phyloP scores from a whole-genome alignment of 2,113 vertebrate species.

The Ammodytes dubius region DNA sequence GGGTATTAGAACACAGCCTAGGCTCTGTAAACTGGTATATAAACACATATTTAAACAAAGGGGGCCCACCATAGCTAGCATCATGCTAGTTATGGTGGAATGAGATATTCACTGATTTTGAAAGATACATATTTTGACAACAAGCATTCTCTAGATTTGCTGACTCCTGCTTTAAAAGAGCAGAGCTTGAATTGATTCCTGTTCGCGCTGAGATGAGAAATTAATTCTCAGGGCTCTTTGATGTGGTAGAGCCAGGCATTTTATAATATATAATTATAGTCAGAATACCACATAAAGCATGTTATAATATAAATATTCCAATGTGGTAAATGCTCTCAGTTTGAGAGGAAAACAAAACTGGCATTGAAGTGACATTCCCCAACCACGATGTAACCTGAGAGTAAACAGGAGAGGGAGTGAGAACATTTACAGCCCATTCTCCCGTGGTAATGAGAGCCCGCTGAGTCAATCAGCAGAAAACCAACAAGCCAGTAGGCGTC shows the following conservation, averaged over 20 bases:
- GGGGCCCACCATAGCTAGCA: no score
- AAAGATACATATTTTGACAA: no score
- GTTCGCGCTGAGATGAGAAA: constrained; percentile 45
- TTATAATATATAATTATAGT: background rate
- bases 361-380: constrained; percentile 40
- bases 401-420: constrained; percentile 38
- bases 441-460: constrained; percentile 62
- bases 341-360: constrained; percentile 40
- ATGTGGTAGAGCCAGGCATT: constrained; percentile 19
- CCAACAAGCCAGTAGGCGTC: constrained; percentile 58
- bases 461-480: constrained; percentile 74
- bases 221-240: constrained; percentile 61
- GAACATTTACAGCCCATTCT: constrained; percentile 56
- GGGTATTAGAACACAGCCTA: no score
- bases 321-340: constrained; percentile 3
- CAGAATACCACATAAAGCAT: constrained; percentile 40
- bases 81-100: no score
- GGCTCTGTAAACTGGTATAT: no score
- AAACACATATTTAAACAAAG: no score
- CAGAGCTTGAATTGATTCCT: constrained; percentile 54
- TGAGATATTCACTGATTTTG: no score
- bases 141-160: no score
- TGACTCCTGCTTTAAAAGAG: background rate
- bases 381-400: constrained; percentile 41
- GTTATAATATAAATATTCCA: constrained; percentile 22